Conservation (phyloP, 2,888 invertebrate species). For the Oeneis ivallda region DNA sequence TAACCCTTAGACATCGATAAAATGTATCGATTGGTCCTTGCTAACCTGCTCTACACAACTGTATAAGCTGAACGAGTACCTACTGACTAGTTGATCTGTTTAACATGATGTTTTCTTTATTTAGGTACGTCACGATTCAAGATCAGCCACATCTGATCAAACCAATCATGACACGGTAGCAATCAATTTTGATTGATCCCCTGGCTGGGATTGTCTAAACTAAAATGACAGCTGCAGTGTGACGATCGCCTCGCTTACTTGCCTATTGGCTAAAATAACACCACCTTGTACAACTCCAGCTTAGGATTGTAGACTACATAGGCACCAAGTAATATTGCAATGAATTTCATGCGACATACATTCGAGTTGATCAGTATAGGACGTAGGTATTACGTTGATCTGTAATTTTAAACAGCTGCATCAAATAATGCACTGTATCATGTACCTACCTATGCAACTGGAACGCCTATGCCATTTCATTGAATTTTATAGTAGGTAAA, state of each 20-base stretch:
- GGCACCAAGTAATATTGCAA: not conserved
- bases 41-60: not conserved
- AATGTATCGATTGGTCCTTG: not conserved
- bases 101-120: too few species aligned
- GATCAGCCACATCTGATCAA: too few species aligned
- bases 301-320: not conserved
- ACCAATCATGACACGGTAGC: too few species aligned
- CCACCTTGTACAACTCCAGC: not conserved
- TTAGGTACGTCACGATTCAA: too few species aligned
- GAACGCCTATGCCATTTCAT: not conserved
- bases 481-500: not conserved
- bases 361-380: not conserved
- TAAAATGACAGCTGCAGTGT: too few species aligned
- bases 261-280: too few species aligned
- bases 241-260: too few species aligned
- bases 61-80: too few species aligned
- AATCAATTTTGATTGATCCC: too few species aligned
- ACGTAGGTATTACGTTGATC: not conserved
- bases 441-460: not conserved
- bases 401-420: not conserved
- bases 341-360: conserved; percentile 4
- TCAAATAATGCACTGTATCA: not conserved
- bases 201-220: too few species aligned
- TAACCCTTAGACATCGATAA: conserved; percentile 44
- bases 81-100: too few species aligned